Evolutionary conservation across 2,113 vertebrate species (phyloP).

Genomic region (Erpornis zantholeuca): DNA sequence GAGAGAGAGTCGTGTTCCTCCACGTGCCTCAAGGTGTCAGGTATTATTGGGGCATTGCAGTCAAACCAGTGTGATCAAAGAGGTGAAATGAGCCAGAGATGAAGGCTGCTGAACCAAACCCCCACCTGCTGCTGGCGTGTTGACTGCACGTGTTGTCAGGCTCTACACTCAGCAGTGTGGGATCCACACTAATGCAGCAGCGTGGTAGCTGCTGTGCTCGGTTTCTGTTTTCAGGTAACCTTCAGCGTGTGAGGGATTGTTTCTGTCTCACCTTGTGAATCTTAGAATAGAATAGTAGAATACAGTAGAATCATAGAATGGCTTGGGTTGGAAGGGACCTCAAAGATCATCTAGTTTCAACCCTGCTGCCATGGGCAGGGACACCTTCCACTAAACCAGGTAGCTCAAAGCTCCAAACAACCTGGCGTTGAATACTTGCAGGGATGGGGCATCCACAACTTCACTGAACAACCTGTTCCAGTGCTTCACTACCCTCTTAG

Average conservation of each 20-base stretch:
- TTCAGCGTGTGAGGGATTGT: neutral
- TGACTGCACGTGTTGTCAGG: neutral
- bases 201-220: neutral
- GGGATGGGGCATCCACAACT: neutral
- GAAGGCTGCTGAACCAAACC: neutral
- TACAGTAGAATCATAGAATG: neutral
- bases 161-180: neutral
- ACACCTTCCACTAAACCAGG: neutral
- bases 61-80: neutral
- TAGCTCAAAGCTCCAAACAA: neutral
- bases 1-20: neutral
- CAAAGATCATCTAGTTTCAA: neutral
- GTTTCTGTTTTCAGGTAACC: neutral
- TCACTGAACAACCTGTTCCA: neutral
- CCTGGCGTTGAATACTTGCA: neutral
- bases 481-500: neutral
- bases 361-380: fast-evolving
- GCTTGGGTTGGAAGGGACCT: neutral
- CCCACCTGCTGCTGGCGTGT: fast-evolving
- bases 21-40: neutral
- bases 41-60: neutral
- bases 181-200: neutral
- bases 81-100: neutral
- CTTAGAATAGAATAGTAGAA: neutral
- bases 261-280: neutral